These are phyloP conservation scores for Gortyna flavago DNA, from an alignment of 2,888 invertebrate genomes.

Conservation along the genomic window DNA sequence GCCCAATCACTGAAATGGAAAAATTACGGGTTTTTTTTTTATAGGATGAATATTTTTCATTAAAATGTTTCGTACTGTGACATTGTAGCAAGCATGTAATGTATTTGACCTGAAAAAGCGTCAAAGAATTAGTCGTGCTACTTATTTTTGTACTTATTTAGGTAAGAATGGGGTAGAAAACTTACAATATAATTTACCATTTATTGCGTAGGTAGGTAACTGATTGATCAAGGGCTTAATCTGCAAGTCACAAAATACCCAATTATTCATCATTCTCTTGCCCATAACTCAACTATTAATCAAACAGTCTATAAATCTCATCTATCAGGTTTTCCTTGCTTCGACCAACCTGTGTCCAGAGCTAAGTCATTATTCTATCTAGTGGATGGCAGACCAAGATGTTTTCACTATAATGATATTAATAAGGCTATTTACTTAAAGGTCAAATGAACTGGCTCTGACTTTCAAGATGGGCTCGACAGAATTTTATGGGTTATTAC, in stretches of 20 bases:
- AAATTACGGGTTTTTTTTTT: not conserved
- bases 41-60: not conserved
- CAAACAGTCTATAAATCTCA: not conserved
- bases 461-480: constrained; percentile 78
- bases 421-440: constrained; percentile 85
- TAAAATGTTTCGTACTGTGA: no score
- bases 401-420: constrained; percentile 78
- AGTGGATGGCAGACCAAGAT: constrained; percentile 68
- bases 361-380: constrained; percentile 28
- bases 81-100: not conserved
- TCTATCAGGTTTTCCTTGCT: not conserved
- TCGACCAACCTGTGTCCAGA: no score
- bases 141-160: not conserved
- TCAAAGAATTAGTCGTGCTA: not conserved
- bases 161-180: not conserved
- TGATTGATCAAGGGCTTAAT: no score
- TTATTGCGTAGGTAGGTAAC: no score
- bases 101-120: not conserved
- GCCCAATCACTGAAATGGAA: constrained; percentile 62
- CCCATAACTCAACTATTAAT: no score
- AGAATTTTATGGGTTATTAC: constrained; percentile 76
- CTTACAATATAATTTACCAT: no score
- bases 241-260: not conserved
- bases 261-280: not conserved
- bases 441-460: constrained; percentile 82